These are phyloP conservation scores for Glyphotaelius pellucidus DNA, from an alignment of 2,888 invertebrate species.

Conservation along the genomic window DNA sequence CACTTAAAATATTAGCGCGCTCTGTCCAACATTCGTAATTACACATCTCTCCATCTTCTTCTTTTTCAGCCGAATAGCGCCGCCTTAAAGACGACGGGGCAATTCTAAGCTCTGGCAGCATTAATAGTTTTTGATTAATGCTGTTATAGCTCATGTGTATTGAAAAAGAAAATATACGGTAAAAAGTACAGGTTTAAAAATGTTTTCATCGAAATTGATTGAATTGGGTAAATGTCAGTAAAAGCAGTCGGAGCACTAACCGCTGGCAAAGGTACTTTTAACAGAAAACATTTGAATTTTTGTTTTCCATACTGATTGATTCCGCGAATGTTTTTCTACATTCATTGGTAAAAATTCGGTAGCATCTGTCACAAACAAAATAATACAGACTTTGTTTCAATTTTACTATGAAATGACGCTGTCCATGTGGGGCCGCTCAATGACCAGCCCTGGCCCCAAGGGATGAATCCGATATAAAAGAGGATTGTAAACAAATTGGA, in stretches of 20 bases:
- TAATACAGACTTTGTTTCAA: background rate
- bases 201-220: background rate
- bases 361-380: background rate
- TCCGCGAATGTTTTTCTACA: background rate
- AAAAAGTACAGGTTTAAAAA: too few species aligned
- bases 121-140: too few species aligned
- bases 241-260: background rate
- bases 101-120: too few species aligned
- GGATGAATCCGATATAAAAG: background rate
- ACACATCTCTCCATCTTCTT: too few species aligned
- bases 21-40: too few species aligned
- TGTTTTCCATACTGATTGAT: background rate
- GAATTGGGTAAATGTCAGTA: background rate
- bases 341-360: background rate
- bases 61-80: too few species aligned
- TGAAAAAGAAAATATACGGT: too few species aligned
- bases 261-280: background rate
- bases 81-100: too few species aligned
- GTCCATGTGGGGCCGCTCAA: background rate
- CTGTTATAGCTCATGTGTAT: too few species aligned
- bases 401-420: background rate
- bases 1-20: too few species aligned
- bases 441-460: background rate
- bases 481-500: background rate
- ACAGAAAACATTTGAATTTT: background rate